phyloP scores from a whole-genome alignment of 2,113 vertebrate genomes.

The western clawed frog (Xenopus tropicalis) region UCB_Xtro_10.0 CM004448.2:129086001-129086500 shows the following conservation, averaged over 20 bases:
- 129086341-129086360: neutral
- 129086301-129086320: neutral
- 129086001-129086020: constrained; percentile 23
- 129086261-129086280: neutral
- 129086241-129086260: neutral
- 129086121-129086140: constrained; percentile 20
- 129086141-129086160: constrained; percentile 23
- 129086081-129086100: constrained; percentile 36
- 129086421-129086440: neutral
- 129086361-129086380: neutral
- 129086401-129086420: neutral
- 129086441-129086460: neutral
- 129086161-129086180: constrained; percentile 9
- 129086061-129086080: constrained; percentile 37
- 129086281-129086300: neutral
- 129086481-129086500: neutral
- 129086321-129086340: neutral
- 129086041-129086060: constrained; percentile 34
- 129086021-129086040: constrained; percentile 27
- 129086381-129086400: neutral
- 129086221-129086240: neutral
- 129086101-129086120: constrained; percentile 30
- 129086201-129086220: constrained; percentile 3
- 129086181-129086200: neutral
- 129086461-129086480: constrained; percentile 3